Evolutionary conservation across 2,797 vertebrate species (phyloP), one percentile per base, ranked within the genome.

Genomic region (Otolemur crassicaudatus): DNA sequence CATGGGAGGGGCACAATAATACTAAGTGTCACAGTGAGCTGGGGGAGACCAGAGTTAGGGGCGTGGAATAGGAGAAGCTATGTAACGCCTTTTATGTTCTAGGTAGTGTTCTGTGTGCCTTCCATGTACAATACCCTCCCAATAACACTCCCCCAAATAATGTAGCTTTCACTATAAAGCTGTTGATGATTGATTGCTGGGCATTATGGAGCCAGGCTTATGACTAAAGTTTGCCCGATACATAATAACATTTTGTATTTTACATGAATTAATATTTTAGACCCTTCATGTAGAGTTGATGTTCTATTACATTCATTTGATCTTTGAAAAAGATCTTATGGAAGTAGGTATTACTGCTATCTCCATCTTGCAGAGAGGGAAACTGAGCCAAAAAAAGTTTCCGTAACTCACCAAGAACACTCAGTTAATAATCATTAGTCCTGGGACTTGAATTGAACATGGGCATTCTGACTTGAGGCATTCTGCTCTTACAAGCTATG

Each of bases 301-400:
- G 25, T 90, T 84, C 82, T 67, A 37, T 34, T 75, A 11, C 75
- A 65, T 58, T 67, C 46, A 82, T 69, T 87, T 83, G 91, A 49
- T 79, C n/a, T 31, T 79, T 79, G 25, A 77, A 77, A 40, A 63
- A 72, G 49, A 86, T n/a, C 4, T 43, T 49, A 4, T 67, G n/a
- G 37, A 94, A 27, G 9, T 80, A 73, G 31, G 13, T n/a, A 40
- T 58, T 69, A 69, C 31, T 34, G n/a, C 43, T 8, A 25, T 67
- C 9, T 67, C 9, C 16, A 17, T 67, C 93, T 69, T 79, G 69
- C 8, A 70, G 58, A 75, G 10, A 31, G 76, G 40, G 46, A 94
- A 96, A 89, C 65, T 14, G 40, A 90, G 91, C 46, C 80, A 58
- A 73, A 82, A 69, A 80, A 43, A 77, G 43, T 40, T 37, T 43